phyloP scores from a whole-genome alignment of 2,797 vertebrate genomes.

The Artibeus jamaicensis region DNA sequence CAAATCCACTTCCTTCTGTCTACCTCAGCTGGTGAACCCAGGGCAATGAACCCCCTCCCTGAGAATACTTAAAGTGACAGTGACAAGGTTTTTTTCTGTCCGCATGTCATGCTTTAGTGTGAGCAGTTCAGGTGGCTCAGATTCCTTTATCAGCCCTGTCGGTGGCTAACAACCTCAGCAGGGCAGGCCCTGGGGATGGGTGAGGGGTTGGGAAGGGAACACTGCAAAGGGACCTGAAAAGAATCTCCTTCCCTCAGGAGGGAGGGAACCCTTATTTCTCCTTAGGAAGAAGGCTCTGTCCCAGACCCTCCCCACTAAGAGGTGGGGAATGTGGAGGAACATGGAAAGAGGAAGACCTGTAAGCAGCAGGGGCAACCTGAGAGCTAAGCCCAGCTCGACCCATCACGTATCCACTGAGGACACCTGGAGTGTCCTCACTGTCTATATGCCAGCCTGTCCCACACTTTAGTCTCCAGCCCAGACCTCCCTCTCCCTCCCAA shows the following conservation, averaged over 20 bases:
- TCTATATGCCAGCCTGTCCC: background rate
- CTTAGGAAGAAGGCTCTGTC: background rate
- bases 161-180: background rate
- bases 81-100: background rate
- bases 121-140: background rate
- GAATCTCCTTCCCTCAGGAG: background rate
- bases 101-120: background rate
- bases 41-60: background rate
- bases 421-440: background rate
- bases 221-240: background rate
- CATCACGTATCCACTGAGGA: background rate
- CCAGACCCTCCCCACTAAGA: background rate
- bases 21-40: background rate
- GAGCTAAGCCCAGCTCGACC: background rate
- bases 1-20: slow-evolving; percentile 38
- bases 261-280: background rate
- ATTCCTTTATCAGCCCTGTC: background rate
- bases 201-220: fast-evolving
- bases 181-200: background rate
- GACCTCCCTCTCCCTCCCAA: background rate
- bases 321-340: background rate
- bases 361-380: background rate
- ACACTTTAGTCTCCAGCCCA: background rate
- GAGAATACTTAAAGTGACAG: background rate
- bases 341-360: background rate